These are phyloP conservation scores for Podargus strigoides DNA, from an alignment of 2,797 vertebrate species.

Conservation along the genomic window DNA sequence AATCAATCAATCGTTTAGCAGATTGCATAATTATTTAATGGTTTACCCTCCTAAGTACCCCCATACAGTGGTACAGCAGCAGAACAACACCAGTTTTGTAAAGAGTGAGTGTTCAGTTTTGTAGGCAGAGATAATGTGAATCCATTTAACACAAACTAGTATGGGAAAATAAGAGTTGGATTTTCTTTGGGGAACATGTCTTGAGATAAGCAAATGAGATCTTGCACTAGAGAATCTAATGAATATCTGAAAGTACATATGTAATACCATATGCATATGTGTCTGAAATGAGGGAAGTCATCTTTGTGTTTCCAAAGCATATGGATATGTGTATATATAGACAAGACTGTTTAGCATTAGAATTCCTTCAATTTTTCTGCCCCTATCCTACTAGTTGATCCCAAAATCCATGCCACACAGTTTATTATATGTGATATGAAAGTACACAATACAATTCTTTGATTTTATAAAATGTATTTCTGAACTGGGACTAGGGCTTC, in stretches of 20 bases:
- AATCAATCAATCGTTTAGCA: constrained; percentile 40
- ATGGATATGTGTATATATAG: neutral
- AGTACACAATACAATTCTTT: neutral
- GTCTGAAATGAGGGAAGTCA: neutral
- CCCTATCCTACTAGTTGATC: neutral
- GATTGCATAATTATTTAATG: constrained; percentile 30
- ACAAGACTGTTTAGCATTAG: neutral
- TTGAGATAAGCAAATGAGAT: neutral
- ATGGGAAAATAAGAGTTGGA: neutral
- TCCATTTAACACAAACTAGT: neutral
- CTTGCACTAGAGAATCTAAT: neutral
- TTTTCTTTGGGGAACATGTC: neutral
- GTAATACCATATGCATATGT: neutral
- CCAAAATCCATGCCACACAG: neutral
- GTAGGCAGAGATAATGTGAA: neutral
- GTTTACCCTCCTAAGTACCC: neutral
- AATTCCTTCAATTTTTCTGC: neutral
- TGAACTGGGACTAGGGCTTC: neutral
- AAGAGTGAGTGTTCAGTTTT: neutral
- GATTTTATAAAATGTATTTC: neutral
- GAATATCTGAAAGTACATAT: neutral
- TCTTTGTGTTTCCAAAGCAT: neutral
- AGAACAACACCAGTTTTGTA: neutral
- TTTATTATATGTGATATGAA: neutral
- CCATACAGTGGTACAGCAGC: neutral